These are phyloP conservation scores for Chelonus formosanus DNA, from an alignment of 2,888 invertebrate genomes.

Conservation along the genomic window DNA sequence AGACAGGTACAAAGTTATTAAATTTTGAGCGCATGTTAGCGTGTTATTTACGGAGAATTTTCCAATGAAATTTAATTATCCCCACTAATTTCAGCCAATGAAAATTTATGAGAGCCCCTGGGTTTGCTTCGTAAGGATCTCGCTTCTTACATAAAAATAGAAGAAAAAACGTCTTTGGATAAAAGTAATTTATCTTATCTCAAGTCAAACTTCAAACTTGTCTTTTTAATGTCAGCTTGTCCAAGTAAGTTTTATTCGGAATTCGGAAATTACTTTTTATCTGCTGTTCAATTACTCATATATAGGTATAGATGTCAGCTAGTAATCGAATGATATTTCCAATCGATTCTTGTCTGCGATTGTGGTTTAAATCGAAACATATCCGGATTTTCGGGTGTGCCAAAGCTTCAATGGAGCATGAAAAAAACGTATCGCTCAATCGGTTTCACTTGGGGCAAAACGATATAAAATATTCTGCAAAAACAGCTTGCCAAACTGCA, in stretches of 20 bases:
- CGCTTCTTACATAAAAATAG: not conserved
- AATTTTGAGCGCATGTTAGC: constrained; percentile 12
- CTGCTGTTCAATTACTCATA: not conserved
- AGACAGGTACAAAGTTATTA: constrained; percentile 9
- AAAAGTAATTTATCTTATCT: constrained; percentile 11
- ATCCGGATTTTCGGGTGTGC: no score
- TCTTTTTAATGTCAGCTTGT: not conserved
- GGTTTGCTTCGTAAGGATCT: not conserved
- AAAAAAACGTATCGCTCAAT: no score
- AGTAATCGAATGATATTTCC: no score
- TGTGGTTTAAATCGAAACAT: no score
- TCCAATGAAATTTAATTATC: constrained; percentile 38
- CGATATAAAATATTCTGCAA: no score
- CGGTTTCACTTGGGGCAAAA: no score
- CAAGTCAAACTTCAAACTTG: constrained; percentile 4
- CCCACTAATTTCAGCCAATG: constrained; percentile 33
- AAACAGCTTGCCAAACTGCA: not conserved
- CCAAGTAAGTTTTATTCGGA: constrained; percentile 6
- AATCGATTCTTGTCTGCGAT: no score
- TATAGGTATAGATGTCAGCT: no score
- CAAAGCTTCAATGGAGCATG: no score
- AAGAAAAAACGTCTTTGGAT: not conserved
- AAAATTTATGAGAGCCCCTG: constrained; percentile 27
- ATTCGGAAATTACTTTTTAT: not conserved
- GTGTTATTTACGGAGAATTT: constrained; percentile 26